Conservation (phyloP, 2,113 vertebrate species). For the Synchiropus splendidus region DNA sequence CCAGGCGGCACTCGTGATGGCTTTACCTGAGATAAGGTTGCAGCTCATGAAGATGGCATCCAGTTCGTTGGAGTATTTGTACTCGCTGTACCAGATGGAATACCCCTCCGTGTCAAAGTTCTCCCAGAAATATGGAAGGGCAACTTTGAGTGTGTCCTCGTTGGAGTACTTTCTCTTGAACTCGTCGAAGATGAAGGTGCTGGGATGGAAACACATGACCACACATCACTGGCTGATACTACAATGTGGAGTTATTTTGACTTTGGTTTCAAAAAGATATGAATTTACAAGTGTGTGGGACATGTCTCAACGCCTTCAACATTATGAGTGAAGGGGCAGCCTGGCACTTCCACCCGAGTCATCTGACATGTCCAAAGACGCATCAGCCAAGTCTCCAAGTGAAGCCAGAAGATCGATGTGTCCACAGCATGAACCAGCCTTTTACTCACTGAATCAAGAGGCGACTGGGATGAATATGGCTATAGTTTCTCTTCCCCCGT, state of each 20-base stretch:
- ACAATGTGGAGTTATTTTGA: too few species aligned
- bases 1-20: too few species aligned
- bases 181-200: slow-evolving; percentile 82
- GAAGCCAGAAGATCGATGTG: slow-evolving; percentile 26
- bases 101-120: slow-evolving; percentile 81
- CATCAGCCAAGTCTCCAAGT: too few species aligned
- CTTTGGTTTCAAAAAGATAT: too few species aligned
- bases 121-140: slow-evolving; percentile 85
- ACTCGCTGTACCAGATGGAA: slow-evolving; percentile 81
- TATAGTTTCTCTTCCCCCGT: slow-evolving; percentile 41
- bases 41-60: slow-evolving; percentile 86
- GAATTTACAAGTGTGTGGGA: too few species aligned
- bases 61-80: slow-evolving; percentile 81
- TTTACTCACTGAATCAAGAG: slow-evolving; percentile 46
- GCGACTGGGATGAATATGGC: slow-evolving; percentile 58
- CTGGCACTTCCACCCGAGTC: too few species aligned
- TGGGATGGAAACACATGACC: slow-evolving; percentile 24
- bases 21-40: slow-evolving; percentile 92
- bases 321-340: too few species aligned
- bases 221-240: too few species aligned
- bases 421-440: slow-evolving; percentile 61
- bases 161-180: slow-evolving; percentile 93
- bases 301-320: too few species aligned
- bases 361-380: too few species aligned
- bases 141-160: slow-evolving; percentile 79